A percentile compares a stretch with the other conserved stretches of the same genome.
Evolutionary conservation across 1,140 invertebrate genomes (phyloP).

Genomic region (Drosophila pseudoobscura): DNA sequence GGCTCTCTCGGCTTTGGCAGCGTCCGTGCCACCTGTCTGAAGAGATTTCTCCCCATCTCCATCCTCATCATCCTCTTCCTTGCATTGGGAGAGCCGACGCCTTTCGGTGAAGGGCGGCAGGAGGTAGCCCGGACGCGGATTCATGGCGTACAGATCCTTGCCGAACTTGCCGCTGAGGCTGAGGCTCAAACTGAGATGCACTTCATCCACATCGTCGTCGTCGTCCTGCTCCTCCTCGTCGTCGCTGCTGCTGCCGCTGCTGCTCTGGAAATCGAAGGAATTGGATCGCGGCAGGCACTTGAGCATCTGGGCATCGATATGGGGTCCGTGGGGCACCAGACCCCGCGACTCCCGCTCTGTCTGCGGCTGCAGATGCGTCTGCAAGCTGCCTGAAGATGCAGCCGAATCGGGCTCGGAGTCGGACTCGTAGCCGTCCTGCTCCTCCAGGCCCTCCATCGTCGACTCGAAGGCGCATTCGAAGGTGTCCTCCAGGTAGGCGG

Average conservation of each 20-base stretch:
- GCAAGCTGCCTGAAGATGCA: conserved; percentile 49
- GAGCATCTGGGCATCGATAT: conserved; percentile 42
- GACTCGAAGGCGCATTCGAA: conserved; percentile 78
- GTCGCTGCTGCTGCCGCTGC: conserved; percentile 69
- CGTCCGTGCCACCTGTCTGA: conserved; percentile 12
- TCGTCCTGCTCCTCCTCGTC: conserved; percentile 59
- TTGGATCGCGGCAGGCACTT: conserved; percentile 55
- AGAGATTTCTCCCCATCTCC: conserved; percentile 76
- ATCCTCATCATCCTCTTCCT: conserved; percentile 91
- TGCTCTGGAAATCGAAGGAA: conserved; percentile 75
- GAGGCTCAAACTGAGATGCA: conserved; percentile 41
- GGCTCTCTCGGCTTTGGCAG: conserved; percentile 45
- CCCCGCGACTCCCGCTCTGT: conserved; percentile 23
- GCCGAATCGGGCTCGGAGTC: conserved; percentile 68
- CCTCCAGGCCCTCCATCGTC: conserved; percentile 79
- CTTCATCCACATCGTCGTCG: conserved; percentile 37
- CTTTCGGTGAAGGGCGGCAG: conserved; percentile 86
- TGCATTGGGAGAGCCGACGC: conserved; percentile 90
- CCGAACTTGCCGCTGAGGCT: conserved; percentile 54
- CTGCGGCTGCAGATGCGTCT: conserved; percentile 24
- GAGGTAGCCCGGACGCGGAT: conserved; percentile 74
- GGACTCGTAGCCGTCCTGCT: conserved; percentile 74
- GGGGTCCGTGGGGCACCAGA: conserved; percentile 33
- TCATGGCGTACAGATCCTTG: conserved; percentile 56
- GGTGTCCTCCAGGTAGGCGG: conserved; percentile 48